A percentile compares a stretch with the other conserved stretches of the same genome.
Conservation (phyloP, 1,140 invertebrate genomes). For the Leptestheria dahalacensis region DNA sequence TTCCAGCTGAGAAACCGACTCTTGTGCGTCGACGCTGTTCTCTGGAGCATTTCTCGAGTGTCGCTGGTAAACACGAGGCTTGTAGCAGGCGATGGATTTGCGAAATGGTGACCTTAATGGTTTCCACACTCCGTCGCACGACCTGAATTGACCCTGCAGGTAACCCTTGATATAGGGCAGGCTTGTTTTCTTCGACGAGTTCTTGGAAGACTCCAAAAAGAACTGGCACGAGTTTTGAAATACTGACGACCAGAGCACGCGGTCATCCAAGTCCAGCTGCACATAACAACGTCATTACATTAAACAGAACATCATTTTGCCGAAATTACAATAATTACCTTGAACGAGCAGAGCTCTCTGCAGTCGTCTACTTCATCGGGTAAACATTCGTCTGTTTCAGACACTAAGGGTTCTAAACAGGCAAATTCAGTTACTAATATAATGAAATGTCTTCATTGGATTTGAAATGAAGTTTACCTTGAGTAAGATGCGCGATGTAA, state of each 20-base stretch:
- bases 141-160: neutral
- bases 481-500: neutral
- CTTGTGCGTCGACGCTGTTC: neutral
- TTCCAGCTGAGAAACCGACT: neutral
- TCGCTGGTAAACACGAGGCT: neutral
- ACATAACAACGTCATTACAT: neutral
- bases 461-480: too few relatives aligned
- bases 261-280: neutral
- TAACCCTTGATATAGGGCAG: neutral
- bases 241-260: neutral
- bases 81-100: neutral
- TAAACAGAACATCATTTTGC: neutral
- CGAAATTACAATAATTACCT: neutral
- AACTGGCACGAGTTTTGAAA: neutral
- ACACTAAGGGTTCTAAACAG: too few relatives aligned
- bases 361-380: neutral
- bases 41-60: neutral
- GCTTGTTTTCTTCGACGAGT: neutral
- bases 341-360: neutral
- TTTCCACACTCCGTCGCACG: neutral
- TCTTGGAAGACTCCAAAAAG: neutral
- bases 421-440: too few relatives aligned
- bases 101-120: neutral
- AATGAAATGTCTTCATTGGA: too few relatives aligned
- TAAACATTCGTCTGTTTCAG: neutral